Evolutionary conservation across 2,888 invertebrate species (phyloP), one percentile per base, ranked within the genome.

Genomic region (Epiperipatus broadwayi): DNA sequence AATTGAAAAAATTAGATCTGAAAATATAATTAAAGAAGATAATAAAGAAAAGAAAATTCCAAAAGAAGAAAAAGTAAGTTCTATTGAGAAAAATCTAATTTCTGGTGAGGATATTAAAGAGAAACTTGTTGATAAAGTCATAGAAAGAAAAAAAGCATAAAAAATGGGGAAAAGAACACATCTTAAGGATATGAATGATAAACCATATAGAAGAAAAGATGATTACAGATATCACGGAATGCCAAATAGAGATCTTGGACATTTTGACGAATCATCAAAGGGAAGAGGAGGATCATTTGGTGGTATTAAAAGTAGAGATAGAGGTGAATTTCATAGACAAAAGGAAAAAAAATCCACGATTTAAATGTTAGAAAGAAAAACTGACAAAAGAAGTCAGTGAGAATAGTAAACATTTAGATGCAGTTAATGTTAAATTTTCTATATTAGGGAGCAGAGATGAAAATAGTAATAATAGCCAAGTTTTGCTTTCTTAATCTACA

Each of bases 81-180:
- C n/a, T n/a, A n/a, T n/a, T n/a, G n/a, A n/a, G n/a, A n/a, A n/a
- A n/a, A n/a, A n/a, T n/a, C n/a, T n/a, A n/a, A n/a, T n/a, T n/a
- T n/a, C n/a, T n/a, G n/a, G n/a, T n/a, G n/a, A n/a, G n/a, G n/a
- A n/a, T n/a, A n/a, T n/a, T n/a, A n/a, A n/a, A n/a, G n/a, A n/a
- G n/a, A n/a, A n/a, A n/a, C n/a, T n/a, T n/a, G n/a, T n/a, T n/a
- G n/a, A 46, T 14, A 14, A 39, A 12, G 46, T 45, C n/a, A 45
- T 39, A 32, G 43, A 41, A 32, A 42, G 7, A 12, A 32, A 39
- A 5, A 44, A 46, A 28, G 33, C 33, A 20, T 16, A 35, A 22
- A 44, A 41, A 32, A 37, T 41, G 37, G 64, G 62, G 43, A 68
- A 65, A 46, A 51, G 54, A 21, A 39, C 19, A 29, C 39, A 21